Conservation (phyloP, 2,113 vertebrate genomes). For the Aphyosemion australe region DNA sequence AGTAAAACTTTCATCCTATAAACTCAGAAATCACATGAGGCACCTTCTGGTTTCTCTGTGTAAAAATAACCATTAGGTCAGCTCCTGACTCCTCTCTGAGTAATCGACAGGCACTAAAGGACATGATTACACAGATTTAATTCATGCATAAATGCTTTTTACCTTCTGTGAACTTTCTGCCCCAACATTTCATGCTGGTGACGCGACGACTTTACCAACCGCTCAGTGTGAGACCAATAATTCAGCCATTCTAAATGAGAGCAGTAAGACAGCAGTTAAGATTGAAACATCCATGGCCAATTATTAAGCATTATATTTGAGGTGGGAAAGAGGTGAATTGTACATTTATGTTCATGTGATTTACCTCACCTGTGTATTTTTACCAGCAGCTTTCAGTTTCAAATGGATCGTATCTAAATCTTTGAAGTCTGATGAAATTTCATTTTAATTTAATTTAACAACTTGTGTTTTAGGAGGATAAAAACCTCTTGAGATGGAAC, state of each 20-base stretch:
- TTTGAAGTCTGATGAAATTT: not conserved
- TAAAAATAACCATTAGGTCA: not conserved
- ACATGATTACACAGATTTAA: slow-evolving; percentile 11
- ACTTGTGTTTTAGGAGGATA: too few relatives aligned
- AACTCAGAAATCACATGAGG: not conserved
- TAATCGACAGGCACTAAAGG: slow-evolving; percentile 22
- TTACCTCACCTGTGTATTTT: too few relatives aligned
- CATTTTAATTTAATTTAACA: too few relatives aligned
- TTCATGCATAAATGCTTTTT: slow-evolving; percentile 6
- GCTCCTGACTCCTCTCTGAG: not conserved
- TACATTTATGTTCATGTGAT: too few relatives aligned
- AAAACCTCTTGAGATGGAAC: too few relatives aligned
- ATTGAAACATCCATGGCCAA: slow-evolving; percentile 20
- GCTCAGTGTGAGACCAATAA: too few relatives aligned
- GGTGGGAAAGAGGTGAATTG: not conserved
- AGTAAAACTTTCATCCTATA: not conserved
- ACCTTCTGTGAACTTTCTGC: slow-evolving; percentile 18
- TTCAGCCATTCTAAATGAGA: slow-evolving; percentile 19
- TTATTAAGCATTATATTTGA: not conserved
- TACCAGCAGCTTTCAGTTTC: too few relatives aligned
- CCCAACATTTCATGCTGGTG: not conserved
- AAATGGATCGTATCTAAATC: not conserved
- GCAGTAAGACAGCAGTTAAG: slow-evolving; percentile 31
- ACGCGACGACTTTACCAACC: not conserved
- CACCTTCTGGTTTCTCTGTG: not conserved